These are phyloP conservation scores for Trissolcus japonicus DNA, from an alignment of 2,888 invertebrate genomes.

Conservation along the genomic window DNA sequence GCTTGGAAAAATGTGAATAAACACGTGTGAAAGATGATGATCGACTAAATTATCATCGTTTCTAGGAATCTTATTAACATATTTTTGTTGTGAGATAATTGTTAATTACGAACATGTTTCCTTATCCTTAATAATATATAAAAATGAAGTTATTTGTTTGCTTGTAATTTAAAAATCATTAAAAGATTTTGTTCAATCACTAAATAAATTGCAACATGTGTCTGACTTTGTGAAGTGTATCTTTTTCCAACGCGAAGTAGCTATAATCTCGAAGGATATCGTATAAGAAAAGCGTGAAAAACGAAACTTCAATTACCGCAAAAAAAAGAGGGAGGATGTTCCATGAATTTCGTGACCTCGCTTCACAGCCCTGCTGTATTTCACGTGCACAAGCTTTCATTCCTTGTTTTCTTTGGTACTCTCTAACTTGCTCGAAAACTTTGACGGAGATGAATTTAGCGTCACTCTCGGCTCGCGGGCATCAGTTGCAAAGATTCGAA, in stretches of 20 bases:
- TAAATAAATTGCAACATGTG: conserved; percentile 23
- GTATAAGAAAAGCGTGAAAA: conserved; percentile 43
- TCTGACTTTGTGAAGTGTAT: conserved; percentile 31
- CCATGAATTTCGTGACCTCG: conserved; percentile 40
- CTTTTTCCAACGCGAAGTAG: conserved; percentile 14
- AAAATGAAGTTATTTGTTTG: no score
- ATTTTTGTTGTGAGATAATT: not conserved
- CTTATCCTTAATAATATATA: no score
- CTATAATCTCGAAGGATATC: conserved; percentile 38
- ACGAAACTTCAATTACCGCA: conserved; percentile 60
- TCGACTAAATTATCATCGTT: not conserved
- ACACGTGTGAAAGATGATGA: not conserved
- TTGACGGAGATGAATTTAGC: conserved; percentile 50
- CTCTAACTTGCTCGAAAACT: conserved; percentile 19
- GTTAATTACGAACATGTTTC: no score
- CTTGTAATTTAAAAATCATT: no score
- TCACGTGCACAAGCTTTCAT: conserved; percentile 58
- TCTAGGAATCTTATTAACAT: not conserved
- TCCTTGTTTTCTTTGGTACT: conserved; percentile 18
- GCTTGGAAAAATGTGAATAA: not conserved
- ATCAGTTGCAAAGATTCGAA: conserved; percentile 9
- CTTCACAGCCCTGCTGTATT: conserved; percentile 9
- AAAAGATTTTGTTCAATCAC: not conserved
- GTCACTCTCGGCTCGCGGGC: conserved; percentile 13
- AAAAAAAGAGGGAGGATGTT: conserved; percentile 48